Conservation (phyloP, 2,797 vertebrate genomes). For the Megalops cyprinoides region DNA sequence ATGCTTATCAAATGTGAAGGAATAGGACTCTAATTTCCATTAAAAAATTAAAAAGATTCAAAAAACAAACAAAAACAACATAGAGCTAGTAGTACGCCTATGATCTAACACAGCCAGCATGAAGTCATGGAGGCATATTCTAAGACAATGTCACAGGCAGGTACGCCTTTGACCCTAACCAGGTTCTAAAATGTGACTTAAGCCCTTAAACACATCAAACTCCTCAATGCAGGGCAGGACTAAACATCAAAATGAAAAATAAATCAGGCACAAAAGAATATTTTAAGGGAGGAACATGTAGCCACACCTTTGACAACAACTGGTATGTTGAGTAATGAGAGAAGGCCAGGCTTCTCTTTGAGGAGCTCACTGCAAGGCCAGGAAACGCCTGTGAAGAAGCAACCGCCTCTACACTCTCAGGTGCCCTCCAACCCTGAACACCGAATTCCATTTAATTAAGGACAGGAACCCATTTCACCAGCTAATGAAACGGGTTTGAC, state of each 20-base stretch:
- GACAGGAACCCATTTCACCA: not conserved
- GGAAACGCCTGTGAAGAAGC: not conserved
- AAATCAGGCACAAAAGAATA: too few species aligned
- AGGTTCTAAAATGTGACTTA: not conserved
- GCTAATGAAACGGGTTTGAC: not conserved
- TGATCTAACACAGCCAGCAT: conserved; percentile 7
- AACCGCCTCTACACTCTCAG: not conserved
- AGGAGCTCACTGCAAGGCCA: too few species aligned
- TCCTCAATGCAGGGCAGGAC: too few species aligned
- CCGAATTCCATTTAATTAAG: not conserved
- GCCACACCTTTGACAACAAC: too few species aligned
- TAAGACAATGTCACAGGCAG: not conserved
- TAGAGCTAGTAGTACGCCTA: not conserved
- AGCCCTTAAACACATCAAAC: not conserved
- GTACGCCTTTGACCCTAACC: not conserved
- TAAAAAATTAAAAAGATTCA: conserved; percentile 8
- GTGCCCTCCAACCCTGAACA: not conserved
- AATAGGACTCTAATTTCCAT: not conserved
- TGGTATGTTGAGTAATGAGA: too few species aligned
- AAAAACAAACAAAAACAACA: not conserved
- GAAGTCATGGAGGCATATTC: not conserved
- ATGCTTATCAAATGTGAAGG: not conserved
- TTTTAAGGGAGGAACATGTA: too few species aligned
- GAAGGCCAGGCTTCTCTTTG: too few species aligned
- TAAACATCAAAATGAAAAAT: too few species aligned